These are phyloP conservation scores for Cyphomyrus discorhynchus DNA, from an alignment of 2,113 vertebrate species.

Conservation along the genomic window DNA sequence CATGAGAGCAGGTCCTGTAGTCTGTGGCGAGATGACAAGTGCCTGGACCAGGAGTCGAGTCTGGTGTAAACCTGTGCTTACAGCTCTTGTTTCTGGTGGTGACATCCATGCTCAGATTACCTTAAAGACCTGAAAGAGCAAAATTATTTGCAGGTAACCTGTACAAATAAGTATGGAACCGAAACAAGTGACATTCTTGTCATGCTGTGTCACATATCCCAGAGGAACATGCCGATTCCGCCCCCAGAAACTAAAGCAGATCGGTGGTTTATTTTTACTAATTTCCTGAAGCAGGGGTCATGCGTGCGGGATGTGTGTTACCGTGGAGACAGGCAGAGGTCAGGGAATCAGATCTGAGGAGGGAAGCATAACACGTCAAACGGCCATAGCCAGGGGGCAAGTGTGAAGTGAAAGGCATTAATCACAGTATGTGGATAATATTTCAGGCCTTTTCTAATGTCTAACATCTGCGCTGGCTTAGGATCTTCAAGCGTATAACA, in stretches of 20 bases:
- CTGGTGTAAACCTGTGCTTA: neutral
- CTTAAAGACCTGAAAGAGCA: neutral
- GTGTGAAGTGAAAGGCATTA: neutral
- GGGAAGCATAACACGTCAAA: neutral
- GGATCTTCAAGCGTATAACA: neutral
- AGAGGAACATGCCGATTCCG: too few species aligned
- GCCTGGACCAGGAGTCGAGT: neutral
- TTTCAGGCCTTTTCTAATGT: constrained; percentile 10
- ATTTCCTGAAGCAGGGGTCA: neutral
- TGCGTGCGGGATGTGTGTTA: neutral
- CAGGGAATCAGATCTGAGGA: constrained; percentile 14
- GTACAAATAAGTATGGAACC: neutral
- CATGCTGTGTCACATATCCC: neutral
- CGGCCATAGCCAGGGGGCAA: neutral
- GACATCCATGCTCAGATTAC: neutral
- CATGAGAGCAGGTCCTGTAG: neutral
- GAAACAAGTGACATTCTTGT: neutral
- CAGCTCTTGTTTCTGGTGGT: neutral
- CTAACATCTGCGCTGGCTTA: constrained; percentile 16
- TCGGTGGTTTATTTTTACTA: neutral
- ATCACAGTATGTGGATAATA: neutral
- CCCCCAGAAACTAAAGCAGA: neutral
- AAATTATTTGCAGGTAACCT: neutral
- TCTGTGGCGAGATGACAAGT: neutral
- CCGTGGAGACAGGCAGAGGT: neutral